Evolutionary conservation across 2,797 vertebrate species (phyloP), one percentile per base, ranked within the genome.

Genomic region (Lycodopsis pacificus): DNA sequence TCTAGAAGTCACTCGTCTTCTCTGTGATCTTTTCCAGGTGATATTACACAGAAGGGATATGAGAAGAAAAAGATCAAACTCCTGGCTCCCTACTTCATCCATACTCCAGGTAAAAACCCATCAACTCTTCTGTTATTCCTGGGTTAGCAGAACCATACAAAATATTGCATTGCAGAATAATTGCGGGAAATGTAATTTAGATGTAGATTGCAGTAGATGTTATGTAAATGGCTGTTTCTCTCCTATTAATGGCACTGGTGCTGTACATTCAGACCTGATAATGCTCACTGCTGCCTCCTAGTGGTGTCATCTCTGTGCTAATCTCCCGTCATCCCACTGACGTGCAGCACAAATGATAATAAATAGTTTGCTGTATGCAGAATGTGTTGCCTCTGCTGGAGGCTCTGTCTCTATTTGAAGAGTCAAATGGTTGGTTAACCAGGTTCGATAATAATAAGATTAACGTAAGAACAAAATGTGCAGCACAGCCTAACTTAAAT

Each of bases 1-100:
- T 65, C 32, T 74, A 13, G 40, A 70, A 42, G 42, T 46, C 14
- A 15, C 57, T 56, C 7, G 27, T 76, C 38, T 66, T 63, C 13
- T 79, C 14, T 72, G 81, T 61, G 51, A 25, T 82, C 53, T 61
- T 14, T 95, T 92, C 63, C 82, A 99, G 98, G 98, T 89, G 98
- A 99, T 91, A 99, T 99, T 92, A 99, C 98, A 17, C 98, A 99
- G 87, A 99, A 99, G 91, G 97, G 98, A 69, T 99, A 98, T 87
- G 98, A 99, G 93, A 99, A 99, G 96, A 99, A 99, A 93, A 96
- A 96, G 86, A 96, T 96, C 49, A 99, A 98, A 91, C 96, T 99
- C 7, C 94, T 99, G 91, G 96, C 95, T 88, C 97, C 98, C 0
- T 99, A 96, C 79, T 93, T 97, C 82, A 96, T 95, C 0, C 96